Percentiles rank a stretch among this genome's conserved stretches.
Evolutionary conservation across 2,888 invertebrate species (phyloP).

Genomic region (Pyralis farinalis): DNA sequence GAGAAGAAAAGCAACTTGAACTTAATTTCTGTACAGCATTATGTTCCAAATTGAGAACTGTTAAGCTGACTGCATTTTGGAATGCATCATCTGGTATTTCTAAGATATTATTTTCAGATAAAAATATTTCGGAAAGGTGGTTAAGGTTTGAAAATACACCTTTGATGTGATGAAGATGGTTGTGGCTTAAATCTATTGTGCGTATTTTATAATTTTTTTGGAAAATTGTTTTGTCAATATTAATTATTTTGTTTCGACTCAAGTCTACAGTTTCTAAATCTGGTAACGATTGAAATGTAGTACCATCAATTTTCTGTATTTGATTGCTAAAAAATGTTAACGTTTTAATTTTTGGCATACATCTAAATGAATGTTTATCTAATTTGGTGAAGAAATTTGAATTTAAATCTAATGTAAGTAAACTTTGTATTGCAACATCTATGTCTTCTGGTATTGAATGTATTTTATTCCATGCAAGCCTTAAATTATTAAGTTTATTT

Average conservation of each 20-base stretch:
- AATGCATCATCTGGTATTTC: slow-evolving; percentile 91
- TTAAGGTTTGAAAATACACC: slow-evolving; percentile 91
- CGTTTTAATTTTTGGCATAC: slow-evolving; percentile 89
- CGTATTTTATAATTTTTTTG: slow-evolving; percentile 87
- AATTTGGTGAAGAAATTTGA: slow-evolving; percentile 91
- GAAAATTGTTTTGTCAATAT: slow-evolving; percentile 87
- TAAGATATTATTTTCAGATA: slow-evolving; percentile 94
- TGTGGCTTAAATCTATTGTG: slow-evolving; percentile 93
- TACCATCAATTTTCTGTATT: slow-evolving; percentile 87
- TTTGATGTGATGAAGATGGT: slow-evolving; percentile 92
- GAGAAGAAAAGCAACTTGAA: slow-evolving; percentile 87
- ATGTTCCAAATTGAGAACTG: slow-evolving; percentile 92
- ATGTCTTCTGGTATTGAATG: slow-evolving; percentile 86
- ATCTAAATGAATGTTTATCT: slow-evolving; percentile 88
- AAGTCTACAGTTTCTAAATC: slow-evolving; percentile 92
- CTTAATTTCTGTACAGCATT: slow-evolving; percentile 91
- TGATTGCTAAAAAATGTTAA: slow-evolving; percentile 92
- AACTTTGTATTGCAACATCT: slow-evolving; percentile 85
- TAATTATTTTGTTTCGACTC: slow-evolving; percentile 92
- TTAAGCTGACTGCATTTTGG: slow-evolving; percentile 86
- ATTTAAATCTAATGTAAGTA: slow-evolving; percentile 91
- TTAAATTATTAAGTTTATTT: slow-evolving; percentile 85
- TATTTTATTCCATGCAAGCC: slow-evolving; percentile 92
- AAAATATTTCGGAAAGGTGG: slow-evolving; percentile 89
- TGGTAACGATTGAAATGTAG: slow-evolving; percentile 87